Percentiles rank a stretch among this genome's conserved stretches.
Conservation (phyloP, 2,797 vertebrate species). For the Pseudomugil gertrudae region DNA sequence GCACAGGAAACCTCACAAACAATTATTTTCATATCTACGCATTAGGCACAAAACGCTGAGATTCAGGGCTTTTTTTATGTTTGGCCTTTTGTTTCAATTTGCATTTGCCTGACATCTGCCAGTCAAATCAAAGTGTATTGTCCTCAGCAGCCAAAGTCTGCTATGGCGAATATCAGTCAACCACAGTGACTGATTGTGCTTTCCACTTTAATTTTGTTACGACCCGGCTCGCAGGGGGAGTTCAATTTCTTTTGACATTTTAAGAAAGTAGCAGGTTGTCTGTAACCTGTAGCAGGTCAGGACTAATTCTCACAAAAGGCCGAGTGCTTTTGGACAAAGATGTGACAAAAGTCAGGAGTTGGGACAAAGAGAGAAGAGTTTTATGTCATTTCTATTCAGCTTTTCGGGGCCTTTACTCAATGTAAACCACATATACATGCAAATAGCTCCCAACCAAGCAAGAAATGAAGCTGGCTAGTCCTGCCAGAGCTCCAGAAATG, state of each 20-base stretch:
- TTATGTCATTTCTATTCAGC: neutral
- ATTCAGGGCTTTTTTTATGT: neutral
- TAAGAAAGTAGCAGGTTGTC: neutral
- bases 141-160: neutral
- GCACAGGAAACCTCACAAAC: neutral
- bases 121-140: neutral
- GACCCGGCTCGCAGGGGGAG: too few species aligned
- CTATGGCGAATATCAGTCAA: neutral
- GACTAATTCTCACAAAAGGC: neutral
- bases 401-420: conserved; percentile 5
- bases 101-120: neutral
- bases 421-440: conserved; percentile 1
- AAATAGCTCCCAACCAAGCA: neutral
- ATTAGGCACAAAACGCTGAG: neutral
- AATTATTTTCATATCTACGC: neutral
- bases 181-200: neutral
- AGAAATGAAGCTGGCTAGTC: neutral
- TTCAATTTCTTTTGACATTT: too few species aligned
- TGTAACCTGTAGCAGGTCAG: neutral
- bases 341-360: neutral
- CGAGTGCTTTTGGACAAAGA: neutral
- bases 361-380: neutral
- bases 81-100: neutral
- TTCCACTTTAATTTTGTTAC: too few species aligned
- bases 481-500: conserved; percentile 22